Percentiles rank a stretch among this genome's conserved stretches.
These are phyloP conservation scores for Drosophila emarginata DNA, from an alignment of 2,888 invertebrate species.

Conservation along the genomic window DNA sequence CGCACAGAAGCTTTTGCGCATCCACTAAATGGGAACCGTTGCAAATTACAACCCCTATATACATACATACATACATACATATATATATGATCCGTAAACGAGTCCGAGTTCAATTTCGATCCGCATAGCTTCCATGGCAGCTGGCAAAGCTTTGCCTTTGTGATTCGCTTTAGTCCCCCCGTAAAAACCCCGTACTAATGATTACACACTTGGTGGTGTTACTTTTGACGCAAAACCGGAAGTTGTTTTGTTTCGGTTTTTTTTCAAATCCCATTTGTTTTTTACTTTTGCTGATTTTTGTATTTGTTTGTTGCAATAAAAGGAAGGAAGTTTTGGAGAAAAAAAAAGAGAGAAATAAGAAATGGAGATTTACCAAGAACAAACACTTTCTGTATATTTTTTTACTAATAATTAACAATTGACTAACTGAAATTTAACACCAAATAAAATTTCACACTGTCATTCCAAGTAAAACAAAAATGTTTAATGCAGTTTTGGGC, in stretches of 20 bases:
- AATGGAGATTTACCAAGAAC: not conserved
- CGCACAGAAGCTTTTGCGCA: slow-evolving; percentile 12
- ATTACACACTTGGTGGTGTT: slow-evolving; percentile 19
- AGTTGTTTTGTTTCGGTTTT: slow-evolving; percentile 35
- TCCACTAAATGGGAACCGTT: not conserved
- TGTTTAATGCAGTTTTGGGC: not conserved
- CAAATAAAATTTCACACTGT: slow-evolving; percentile 31
- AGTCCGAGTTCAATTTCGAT: slow-evolving; percentile 12
- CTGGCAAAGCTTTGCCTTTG: slow-evolving; percentile 14
- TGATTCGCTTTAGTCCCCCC: not conserved
- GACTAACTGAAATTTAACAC: slow-evolving; percentile 1
- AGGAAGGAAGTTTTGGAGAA: slow-evolving; percentile 21
- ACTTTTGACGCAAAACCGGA: slow-evolving; percentile 41
- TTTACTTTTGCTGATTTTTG: slow-evolving; percentile 10
- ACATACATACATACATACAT: not conserved
- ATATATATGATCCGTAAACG: not conserved
- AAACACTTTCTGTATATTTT: slow-evolving; percentile 7
- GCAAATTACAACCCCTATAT: slow-evolving; percentile 25
- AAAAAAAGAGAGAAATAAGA: slow-evolving; percentile 1
- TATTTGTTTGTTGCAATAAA: not conserved
- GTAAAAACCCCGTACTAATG: not conserved
- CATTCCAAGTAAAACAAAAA: not conserved
- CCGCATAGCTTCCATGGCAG: slow-evolving; percentile 11
- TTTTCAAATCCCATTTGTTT: not conserved
- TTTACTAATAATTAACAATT: slow-evolving; percentile 8